These are phyloP conservation scores for Apocheima hispidaria DNA, from an alignment of 2,888 invertebrate species.

Conservation along the genomic window DNA sequence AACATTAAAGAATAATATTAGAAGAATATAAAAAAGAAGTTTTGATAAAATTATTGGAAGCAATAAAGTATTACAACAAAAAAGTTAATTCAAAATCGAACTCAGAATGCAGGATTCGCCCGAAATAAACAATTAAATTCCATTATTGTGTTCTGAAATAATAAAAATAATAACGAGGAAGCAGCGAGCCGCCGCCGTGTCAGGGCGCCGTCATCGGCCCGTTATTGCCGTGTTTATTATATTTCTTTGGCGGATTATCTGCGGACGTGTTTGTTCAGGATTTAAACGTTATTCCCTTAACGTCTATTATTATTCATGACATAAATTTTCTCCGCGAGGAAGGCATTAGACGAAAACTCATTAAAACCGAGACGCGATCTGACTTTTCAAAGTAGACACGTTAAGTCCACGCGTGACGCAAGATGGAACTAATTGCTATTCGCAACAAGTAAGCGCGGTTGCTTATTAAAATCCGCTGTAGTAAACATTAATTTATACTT, in stretches of 20 bases:
- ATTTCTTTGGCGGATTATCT: slow-evolving; percentile 75
- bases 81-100: neutral
- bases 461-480: slow-evolving; percentile 77
- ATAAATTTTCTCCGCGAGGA: slow-evolving; percentile 81
- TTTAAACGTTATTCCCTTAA: slow-evolving; percentile 79
- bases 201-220: slow-evolving; percentile 67
- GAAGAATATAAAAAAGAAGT: too few relatives aligned
- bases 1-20: too few relatives aligned
- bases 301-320: slow-evolving; percentile 84
- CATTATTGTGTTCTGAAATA: slow-evolving; percentile 17
- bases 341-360: slow-evolving; percentile 85
- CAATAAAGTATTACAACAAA: neutral
- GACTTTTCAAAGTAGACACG: slow-evolving; percentile 85
- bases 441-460: slow-evolving; percentile 70
- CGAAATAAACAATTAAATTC: slow-evolving; percentile 7
- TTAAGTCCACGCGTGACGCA: slow-evolving; percentile 84
- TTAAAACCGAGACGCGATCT: slow-evolving; percentile 83
- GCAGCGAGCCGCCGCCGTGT: neutral
- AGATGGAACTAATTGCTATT: slow-evolving; percentile 77
- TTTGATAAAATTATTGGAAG: too few relatives aligned
- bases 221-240: slow-evolving; percentile 75
- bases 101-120: neutral
- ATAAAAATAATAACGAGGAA: slow-evolving; percentile 4
- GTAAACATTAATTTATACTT: slow-evolving; percentile 73
- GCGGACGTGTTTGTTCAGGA: slow-evolving; percentile 76